Base-by-base conservation (phyloP, 2,797 vertebrate species). In the Falco naumanni region DNA sequence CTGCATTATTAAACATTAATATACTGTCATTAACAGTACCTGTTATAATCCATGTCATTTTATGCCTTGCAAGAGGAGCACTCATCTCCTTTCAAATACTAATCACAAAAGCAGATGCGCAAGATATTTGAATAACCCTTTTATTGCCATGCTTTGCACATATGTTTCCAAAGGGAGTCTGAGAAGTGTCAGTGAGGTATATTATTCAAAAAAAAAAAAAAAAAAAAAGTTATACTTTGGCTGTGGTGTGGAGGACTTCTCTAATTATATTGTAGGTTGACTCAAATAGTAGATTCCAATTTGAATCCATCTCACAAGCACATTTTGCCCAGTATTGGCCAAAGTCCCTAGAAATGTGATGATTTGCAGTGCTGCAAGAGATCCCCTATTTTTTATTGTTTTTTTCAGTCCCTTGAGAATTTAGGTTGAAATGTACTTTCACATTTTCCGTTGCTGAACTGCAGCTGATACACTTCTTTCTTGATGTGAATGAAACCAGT, bases 21-120 rank as follows among this genome's bases (percentile, higher is more conserved):
- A 96, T 91, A 93, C 98, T 98, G 94, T 98, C 98, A 98, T 98
- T 98, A 98, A 98, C 98, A 97, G 97, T 97, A 97, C 97, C 97
- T 97, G 96, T 97, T 98, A 98, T 98, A 98, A 98, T 98, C 96
- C 97, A 95, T 98, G 97, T 98, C 98, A 98, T 98, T 98, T 98
- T 97, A 96, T 98, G 96, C 96, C 96, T 97, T 97, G 95, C 97
- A 97, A 97, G 97, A 97, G 97, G 96, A 97, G 95, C 88, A 65
- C 97, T 97, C 96, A 97, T 98, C 98, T 98, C 96, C 94, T 97
- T 97, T 97, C 95, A 97, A 94, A 97, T 97, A 94, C 96, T 97
- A 96, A 96, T 93, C 96, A 97, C 95, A 95, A 93, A 98, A 97
- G 93, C 93, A 96, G 92, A 90, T 97, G 91, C 88, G 79, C 94